phyloP scores from a whole-genome alignment of 2,113 vertebrate genomes.

The Anolis carolinensis region DNA sequence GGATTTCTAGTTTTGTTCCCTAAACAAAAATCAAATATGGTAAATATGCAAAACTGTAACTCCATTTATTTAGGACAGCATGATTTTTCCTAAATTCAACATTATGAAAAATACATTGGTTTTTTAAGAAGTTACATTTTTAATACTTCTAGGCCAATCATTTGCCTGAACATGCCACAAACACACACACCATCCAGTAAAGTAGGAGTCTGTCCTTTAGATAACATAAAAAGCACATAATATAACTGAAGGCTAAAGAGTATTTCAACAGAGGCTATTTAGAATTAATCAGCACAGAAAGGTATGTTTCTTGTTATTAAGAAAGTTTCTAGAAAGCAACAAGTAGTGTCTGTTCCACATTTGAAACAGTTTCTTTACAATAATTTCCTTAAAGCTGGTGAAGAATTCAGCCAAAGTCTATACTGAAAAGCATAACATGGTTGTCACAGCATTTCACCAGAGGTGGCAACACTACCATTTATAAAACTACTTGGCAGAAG shows the following conservation, averaged over 20 bases:
- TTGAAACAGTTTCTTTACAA: constrained; percentile 28
- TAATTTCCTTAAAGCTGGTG: constrained; percentile 42
- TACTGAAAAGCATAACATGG: constrained; percentile 43
- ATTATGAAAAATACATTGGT: background rate
- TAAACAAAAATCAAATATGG: background rate
- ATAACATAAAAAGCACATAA: constrained; percentile 43
- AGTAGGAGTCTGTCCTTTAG: constrained; percentile 34
- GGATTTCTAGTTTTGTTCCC: background rate
- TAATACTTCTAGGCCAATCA: constrained; percentile 33
- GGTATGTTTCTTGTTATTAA: constrained; percentile 63
- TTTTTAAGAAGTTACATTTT: constrained; percentile 34
- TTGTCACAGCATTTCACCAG: constrained; percentile 62
- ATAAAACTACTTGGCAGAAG: constrained; percentile 59
- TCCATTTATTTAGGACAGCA: background rate
- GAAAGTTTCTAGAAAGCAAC: constrained; percentile 58
- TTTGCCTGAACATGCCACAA: constrained; percentile 43
- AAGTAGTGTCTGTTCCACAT: constrained; percentile 55
- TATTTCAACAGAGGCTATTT: constrained; percentile 56
- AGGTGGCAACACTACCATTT: constrained; percentile 48
- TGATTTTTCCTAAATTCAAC: background rate
- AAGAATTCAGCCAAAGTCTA: constrained; percentile 55
- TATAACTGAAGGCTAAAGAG: constrained; percentile 61
- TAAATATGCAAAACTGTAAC: background rate
- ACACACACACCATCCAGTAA: constrained; percentile 21
- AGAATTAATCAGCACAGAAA: constrained; percentile 59